Base-by-base conservation (phyloP, 2,888 invertebrate species). In the Microdon myrmicae region DNA sequence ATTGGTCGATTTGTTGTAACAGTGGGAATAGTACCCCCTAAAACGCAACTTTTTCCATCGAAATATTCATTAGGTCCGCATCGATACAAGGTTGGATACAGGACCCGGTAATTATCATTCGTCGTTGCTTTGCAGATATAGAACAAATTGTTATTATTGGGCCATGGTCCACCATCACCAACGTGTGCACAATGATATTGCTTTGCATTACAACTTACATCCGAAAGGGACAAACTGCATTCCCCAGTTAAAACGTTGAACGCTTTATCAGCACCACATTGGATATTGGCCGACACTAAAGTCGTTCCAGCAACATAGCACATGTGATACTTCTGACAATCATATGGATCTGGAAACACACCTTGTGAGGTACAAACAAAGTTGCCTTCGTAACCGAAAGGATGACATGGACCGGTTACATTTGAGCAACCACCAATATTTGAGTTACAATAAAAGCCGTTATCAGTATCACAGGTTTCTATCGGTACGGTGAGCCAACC, bases 251-350 rank as follows among this genome's bases (percentile, higher is more conserved):
- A 68, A 0, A 75, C 76, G 67, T 75, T 74, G 51, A 75, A 79
- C 3, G 79, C 79, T 20, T 73, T 74, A 48, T 76, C 74, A 5
- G 69, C 73, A 45, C 73, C 76, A 53, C 79, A 79, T n/a, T 78
- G 75, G 2, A 78, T 73, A 19, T 74, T 74, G 3, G 75, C 77
- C 2, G 79, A 74, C 2, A 80, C 75, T 13, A 77, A 47, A n/a
- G 77, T 75, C 7, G 73, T 70, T 19, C 72, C 73, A 17, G 75
- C 75, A 55, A 75, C 75, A 45, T 78, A 77, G 44, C 79, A 79
- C 75, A 79, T 77, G 38, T 79, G 80, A 53, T 80, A 79, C 44
- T 74, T 76, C 68, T 79, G 79, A 37, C 79, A 79, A 48, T 79
- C 79, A 23, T 79, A 79, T 2, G 79, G 79, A 74, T 79, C 79